Conservation (phyloP, 2,113 vertebrate species). For the Malurus cyaneus region DNA sequence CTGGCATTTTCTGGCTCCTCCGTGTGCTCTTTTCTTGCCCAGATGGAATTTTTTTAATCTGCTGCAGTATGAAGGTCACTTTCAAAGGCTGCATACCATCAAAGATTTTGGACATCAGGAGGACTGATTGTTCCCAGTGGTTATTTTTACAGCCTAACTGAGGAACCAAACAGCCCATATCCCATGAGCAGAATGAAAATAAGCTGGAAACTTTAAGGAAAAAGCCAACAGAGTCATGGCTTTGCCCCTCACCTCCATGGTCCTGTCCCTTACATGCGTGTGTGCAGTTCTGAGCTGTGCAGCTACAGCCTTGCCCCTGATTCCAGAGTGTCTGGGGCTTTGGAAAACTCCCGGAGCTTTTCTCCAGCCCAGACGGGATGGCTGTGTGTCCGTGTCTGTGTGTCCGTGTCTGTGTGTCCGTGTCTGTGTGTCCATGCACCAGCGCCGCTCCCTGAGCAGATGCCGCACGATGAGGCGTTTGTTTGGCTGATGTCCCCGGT, state of each 20-base stretch:
- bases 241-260: rapidly evolving
- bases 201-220: neutral
- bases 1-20: neutral
- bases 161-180: neutral
- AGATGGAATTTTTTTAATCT: neutral
- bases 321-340: rapidly evolving
- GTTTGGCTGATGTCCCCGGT: rapidly evolving
- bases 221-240: neutral
- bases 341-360: rapidly evolving
- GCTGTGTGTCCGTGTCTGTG: no score
- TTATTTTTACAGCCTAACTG: neutral
- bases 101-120: neutral
- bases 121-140: neutral
- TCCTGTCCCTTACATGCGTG: rapidly evolving
- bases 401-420: rapidly evolving
- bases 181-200: neutral
- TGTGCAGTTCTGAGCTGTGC: neutral
- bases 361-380: rapidly evolving
- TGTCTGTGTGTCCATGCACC: rapidly evolving
- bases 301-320: rapidly evolving
- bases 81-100: neutral
- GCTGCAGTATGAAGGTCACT: neutral
- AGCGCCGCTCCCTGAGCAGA: rapidly evolving
- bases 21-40: neutral
- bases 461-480: no score